A percentile compares a stretch with the other conserved stretches of the same genome.
phyloP scores from a whole-genome alignment of 2,113 vertebrate species.

The Pedetes capensis region DNA sequence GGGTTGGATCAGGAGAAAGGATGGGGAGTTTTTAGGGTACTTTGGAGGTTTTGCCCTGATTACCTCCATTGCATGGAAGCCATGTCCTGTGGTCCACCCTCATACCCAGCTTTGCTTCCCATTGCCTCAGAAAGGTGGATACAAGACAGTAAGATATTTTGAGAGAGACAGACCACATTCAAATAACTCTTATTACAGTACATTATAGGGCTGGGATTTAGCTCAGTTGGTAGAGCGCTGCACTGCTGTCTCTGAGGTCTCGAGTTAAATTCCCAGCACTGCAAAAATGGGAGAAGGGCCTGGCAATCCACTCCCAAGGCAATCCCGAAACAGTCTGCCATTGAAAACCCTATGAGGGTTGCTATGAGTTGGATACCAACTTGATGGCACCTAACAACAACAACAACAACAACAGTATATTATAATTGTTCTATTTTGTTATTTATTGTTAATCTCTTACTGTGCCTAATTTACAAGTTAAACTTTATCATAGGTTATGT shows the following conservation, averaged over 20 bases:
- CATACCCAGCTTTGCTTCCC: neutral
- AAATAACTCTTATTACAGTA: neutral
- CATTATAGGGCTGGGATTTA: too few relatives aligned
- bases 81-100: accelerated
- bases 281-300: too few relatives aligned
- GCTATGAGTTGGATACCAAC: too few relatives aligned
- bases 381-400: too few relatives aligned
- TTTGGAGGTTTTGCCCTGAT: neutral
- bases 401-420: too few relatives aligned
- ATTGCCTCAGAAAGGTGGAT: neutral
- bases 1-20: neutral
- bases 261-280: too few relatives aligned
- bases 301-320: too few relatives aligned
- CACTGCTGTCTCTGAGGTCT: too few relatives aligned
- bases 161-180: neutral
- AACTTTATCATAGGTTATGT: neutral
- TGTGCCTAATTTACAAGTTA: neutral
- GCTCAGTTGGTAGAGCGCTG: too few relatives aligned
- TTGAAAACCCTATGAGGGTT: too few relatives aligned
- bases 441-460: neutral
- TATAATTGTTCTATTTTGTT: too few relatives aligned
- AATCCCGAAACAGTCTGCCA: too few relatives aligned
- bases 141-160: neutral
- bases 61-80: neutral
- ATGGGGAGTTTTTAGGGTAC: neutral